phyloP scores from a whole-genome alignment of 2,888 invertebrate species.

The Acanthosepion lycidas region DNA sequence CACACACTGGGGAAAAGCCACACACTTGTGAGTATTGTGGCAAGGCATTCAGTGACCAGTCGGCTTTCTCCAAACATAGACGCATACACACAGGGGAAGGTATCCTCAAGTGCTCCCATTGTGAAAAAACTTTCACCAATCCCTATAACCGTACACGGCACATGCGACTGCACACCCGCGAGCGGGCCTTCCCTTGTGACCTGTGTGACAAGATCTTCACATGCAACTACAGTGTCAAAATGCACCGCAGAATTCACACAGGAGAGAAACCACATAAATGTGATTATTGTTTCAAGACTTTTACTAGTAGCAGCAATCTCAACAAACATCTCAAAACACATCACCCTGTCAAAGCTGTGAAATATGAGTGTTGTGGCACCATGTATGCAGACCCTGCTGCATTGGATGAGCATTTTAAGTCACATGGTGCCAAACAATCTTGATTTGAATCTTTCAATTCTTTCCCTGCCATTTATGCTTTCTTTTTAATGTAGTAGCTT shows the following conservation, averaged over 20 bases:
- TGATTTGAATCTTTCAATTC: neutral
- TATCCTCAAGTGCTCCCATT: slow-evolving; percentile 38
- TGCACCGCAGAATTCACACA: slow-evolving; percentile 40
- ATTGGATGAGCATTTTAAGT: slow-evolving; percentile 43
- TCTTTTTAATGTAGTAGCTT: too few relatives aligned
- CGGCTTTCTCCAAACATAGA: slow-evolving; percentile 38
- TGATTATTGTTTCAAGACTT: slow-evolving; percentile 76
- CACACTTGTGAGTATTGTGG: slow-evolving; percentile 40
- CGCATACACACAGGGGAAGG: slow-evolving; percentile 45
- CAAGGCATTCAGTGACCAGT: slow-evolving; percentile 44
- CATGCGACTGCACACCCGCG: slow-evolving; percentile 37
- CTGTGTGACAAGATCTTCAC: slow-evolving; percentile 45
- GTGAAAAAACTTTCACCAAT: slow-evolving; percentile 39
- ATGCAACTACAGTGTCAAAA: slow-evolving; percentile 45
- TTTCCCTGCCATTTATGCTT: neutral
- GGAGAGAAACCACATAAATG: slow-evolving; percentile 63
- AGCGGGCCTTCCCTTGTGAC: slow-evolving; percentile 36
- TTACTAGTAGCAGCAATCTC: slow-evolving; percentile 74
- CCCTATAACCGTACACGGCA: slow-evolving; percentile 38
- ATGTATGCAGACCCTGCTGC: slow-evolving; percentile 43
- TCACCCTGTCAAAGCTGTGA: slow-evolving; percentile 47
- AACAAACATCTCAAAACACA: slow-evolving; percentile 76
- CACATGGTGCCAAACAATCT: slow-evolving; percentile 45
- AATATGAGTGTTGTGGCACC: slow-evolving; percentile 43
- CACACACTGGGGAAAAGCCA: slow-evolving; percentile 42